Base-by-base conservation (phyloP, 53 echinoderm and acorn worm genomes). In the Paracentrotus lividus region DNA sequence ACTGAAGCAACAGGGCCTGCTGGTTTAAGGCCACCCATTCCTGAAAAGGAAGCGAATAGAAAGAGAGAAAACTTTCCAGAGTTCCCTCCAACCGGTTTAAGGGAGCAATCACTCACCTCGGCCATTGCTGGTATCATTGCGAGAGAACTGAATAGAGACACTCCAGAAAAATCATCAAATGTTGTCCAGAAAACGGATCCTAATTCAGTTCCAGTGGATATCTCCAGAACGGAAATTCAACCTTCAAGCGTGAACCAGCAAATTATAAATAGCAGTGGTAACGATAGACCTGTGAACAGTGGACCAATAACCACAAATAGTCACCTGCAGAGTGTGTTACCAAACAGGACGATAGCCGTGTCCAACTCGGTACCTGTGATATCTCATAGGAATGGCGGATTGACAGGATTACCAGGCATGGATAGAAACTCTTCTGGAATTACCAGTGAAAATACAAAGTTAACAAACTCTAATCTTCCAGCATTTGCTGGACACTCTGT, bases 71-170 rank as follows among this genome's bases (percentile, higher is more conserved):
- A 92, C 56, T 92, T 92, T 58, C 2, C 23, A 78, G 69, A 53
- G 53, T 34, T 32, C 36, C 60, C 43, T 24, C 12, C 47, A 21
- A 75, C 78, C 57, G 81, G 40, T 4, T 23, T 78, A 32, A 61
- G 86, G 27, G 93, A 93, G 38, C 64, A 85, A 64, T 93, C 93
- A 15, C 93, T 95, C 42, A 95, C 93, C 2, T 88, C 90, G 20
- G 95, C 95, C 32, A 95, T 95, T 45, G 95, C 95, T 43, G 95
- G 95, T 2, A 95, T 95, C 67, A 95, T 95, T 43, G 95, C 95
- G 14, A 42, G 95, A 75, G 95, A 95, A 68, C 69, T 95, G 53
- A 95, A 87, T 42, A 95, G 86, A 95, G 95, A 93, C 69, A 66
- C 57, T 24, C 32, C 92, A 16, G 33, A 44, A 49, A 24, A 21